Evolutionary conservation across 2,888 invertebrate species (phyloP).

Genomic region (Platypus cylindrus): DNA sequence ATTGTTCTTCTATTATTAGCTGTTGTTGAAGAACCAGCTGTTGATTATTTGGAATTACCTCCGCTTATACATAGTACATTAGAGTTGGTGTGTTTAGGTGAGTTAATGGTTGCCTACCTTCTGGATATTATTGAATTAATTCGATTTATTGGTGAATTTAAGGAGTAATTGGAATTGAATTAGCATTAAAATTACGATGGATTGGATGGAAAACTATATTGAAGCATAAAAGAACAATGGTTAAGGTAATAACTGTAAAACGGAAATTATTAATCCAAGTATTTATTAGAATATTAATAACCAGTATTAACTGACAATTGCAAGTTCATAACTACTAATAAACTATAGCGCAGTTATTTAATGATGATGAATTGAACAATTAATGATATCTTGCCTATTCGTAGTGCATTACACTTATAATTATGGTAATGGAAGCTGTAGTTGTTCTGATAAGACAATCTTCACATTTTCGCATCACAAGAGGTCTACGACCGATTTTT

Average conservation of each 20-base stretch:
- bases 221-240: slow-evolving; percentile 71
- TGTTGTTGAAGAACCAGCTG: slow-evolving; percentile 69
- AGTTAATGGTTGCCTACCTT: neutral
- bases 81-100: slow-evolving; percentile 56
- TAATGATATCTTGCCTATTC: too few relatives aligned
- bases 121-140: neutral
- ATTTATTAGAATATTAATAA: too few relatives aligned
- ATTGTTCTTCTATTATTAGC: slow-evolving; percentile 62
- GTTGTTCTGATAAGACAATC: slow-evolving; percentile 68
- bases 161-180: slow-evolving; percentile 61
- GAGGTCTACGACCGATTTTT: slow-evolving; percentile 79
- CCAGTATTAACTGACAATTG: too few relatives aligned
- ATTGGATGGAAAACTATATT: slow-evolving; percentile 73
- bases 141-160: neutral
- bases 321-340: too few relatives aligned
- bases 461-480: slow-evolving; percentile 76
- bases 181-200: slow-evolving; percentile 73
- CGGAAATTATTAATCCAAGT: too few relatives aligned
- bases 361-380: too few relatives aligned
- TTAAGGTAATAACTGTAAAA: too few relatives aligned
- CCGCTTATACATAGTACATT: slow-evolving; percentile 71
- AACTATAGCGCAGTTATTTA: too few relatives aligned
- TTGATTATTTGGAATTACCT: slow-evolving; percentile 58
- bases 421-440: slow-evolving; percentile 74
- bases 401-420: slow-evolving; percentile 58